Base-by-base conservation (phyloP, 2,797 vertebrate genomes). In the Lindbergichthys nudifrons region DNA sequence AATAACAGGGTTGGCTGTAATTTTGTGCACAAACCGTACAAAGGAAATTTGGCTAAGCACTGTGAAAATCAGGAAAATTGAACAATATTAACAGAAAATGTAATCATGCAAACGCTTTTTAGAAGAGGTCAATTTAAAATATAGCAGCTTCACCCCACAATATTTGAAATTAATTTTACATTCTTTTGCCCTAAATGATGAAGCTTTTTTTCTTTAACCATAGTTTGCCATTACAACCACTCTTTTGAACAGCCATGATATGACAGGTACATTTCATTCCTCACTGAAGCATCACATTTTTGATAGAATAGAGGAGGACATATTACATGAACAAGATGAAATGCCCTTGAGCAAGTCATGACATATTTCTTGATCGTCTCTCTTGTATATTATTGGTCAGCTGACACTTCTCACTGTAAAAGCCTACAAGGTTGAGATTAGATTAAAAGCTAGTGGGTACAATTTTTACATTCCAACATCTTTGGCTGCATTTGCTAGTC, bases 1-100 rank as follows among this genome's bases (percentile, higher is more conserved):
- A 90, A 85, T 80, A 87, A 84, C 83, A 84, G 9, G 70, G 68
- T 68, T 76, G 52, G 45, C 72, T 89, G 77, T 85, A 77, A 84
- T 86, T 85, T 84, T 82, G 61, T 77, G 75, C 58, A 77, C 65
- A 80, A 75, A 52, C 48, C 66, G 70, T 73, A 83, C 60, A 82
- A 67, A 75, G 65, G 61, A 54, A 83, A 78, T 84, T 87, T 77
- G 70, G 43, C 52, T 72, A 36, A 73, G 23, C 48, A 39, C 57
- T 75, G 69, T 78, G 42, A 56, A 83, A 75, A 79, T 84, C 43
- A 68, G 66, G 26, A 80, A 81, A 82, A 75, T 81, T 10, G 50
- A 80, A 73, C 62, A 45, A 5, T 70, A 65, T 75, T 61, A 70
- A 48, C 9, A 60, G 48, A 54, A 65, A 83, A 73, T 69, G 60